phyloP scores from a whole-genome alignment of 2,113 vertebrate genomes.

The Chaetorhynchus papuensis region DNA sequence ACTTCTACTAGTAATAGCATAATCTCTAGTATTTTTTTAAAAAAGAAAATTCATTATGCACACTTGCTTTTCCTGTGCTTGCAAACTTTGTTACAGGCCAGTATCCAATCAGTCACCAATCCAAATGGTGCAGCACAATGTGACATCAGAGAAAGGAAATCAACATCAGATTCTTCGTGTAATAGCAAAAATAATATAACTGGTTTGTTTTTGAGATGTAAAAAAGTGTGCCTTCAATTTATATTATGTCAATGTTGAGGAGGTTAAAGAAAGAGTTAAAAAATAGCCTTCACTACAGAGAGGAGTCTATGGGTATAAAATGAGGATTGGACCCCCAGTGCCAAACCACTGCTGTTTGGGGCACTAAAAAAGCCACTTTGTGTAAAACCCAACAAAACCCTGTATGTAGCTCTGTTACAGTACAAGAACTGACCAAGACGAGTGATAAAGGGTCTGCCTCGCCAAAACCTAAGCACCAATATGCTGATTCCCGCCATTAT shows the following conservation, averaged over 20 bases:
- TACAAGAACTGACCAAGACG: not conserved
- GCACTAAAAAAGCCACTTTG: not conserved
- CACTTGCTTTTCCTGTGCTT: not conserved
- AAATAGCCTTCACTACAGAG: not conserved
- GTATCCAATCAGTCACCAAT: not conserved
- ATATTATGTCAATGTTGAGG: not conserved
- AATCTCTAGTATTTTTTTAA: not conserved
- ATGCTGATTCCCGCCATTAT: not conserved
- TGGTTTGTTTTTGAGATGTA: not conserved
- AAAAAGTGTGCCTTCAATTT: not conserved
- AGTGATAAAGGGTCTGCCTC: not conserved
- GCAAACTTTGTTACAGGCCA: not conserved
- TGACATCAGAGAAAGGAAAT: not conserved
- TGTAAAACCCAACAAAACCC: not conserved
- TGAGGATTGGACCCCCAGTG: not conserved
- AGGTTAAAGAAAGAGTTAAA: not conserved
- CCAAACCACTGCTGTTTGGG: not conserved
- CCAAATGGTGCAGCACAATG: not conserved
- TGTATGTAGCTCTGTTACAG: accelerated
- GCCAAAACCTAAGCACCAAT: not conserved
- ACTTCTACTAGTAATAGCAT: not conserved
- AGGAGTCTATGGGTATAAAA: not conserved
- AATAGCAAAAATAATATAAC: not conserved
- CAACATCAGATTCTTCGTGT: not conserved
- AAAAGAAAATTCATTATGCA: not conserved